Base-by-base conservation (phyloP, 2,797 vertebrate genomes). In the Sebastes steindachneri region DNA sequence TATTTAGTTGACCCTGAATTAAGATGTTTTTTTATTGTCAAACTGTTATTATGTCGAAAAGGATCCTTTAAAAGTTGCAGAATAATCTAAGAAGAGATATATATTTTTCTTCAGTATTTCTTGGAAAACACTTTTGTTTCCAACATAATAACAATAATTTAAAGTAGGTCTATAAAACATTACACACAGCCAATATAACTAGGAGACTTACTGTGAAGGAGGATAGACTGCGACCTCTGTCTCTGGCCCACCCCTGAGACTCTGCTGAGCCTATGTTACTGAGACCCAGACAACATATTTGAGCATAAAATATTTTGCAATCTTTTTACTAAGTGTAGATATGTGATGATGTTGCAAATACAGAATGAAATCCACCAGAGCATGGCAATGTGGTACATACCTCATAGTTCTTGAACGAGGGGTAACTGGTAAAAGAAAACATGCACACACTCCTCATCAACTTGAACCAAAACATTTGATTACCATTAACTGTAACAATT, bases 341-440 rank as follows among this genome's bases (percentile, higher is more conserved):
- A 31, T 45, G 2, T 68, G 0, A 73, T 28, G 35, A 26, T 60
- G 33, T 9, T 23, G 35, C 6, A 58, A 73, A 75, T 45, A 7
- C 19, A 37, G 4, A 59, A 68, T 26, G 3, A 59, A 75, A 76
- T 41, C 28, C 45, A 53, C 28, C 33, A 9, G 7, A 72, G 59
- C 8, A 19, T 23, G 5, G 54, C 19, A 19, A 10, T 23, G n/a
- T n/a, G 7, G 71, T 19, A 59, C 79, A 3, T 92, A 97, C 97
- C 96, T 96, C 80, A 88, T 83, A 69, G 93, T 80, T 87, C 95
- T 95, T 80, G 95, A 96, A 64, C 89, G 94, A 59, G 96, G 95
- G 19, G 95, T 96, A 79, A 97, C 97, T 97, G 86, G 35, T 73
- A 93, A 48, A 83, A 75, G 37, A 78, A 59, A 76, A 79, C 58